These are phyloP conservation scores for Gastrophysa polygoni DNA, from an alignment of 2,888 invertebrate species.

Conservation along the genomic window DNA sequence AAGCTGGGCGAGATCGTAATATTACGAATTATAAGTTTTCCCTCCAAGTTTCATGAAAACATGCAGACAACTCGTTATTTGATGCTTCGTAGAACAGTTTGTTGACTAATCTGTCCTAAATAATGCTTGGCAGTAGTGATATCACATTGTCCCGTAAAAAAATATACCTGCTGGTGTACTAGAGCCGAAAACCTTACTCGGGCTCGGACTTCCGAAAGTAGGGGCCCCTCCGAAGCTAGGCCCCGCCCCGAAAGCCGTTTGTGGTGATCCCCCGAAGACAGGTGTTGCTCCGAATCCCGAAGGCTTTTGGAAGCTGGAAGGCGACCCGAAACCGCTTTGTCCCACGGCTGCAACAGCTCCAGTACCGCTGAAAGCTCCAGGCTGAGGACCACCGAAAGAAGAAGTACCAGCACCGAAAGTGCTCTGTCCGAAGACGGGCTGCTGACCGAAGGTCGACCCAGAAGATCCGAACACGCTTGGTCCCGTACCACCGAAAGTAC, in stretches of 20 bases:
- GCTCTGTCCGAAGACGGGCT: constrained; percentile 48
- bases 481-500: constrained; percentile 27
- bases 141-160: too few relatives aligned
- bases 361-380: constrained; percentile 51
- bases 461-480: constrained; percentile 35
- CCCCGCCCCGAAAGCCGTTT: constrained; percentile 57
- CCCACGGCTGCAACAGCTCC: constrained; percentile 50
- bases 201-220: constrained; percentile 50
- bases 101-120: too few relatives aligned
- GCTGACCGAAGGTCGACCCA: constrained; percentile 37
- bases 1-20: too few relatives aligned
- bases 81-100: too few relatives aligned
- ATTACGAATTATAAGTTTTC: too few relatives aligned
- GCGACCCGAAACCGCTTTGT: constrained; percentile 57
- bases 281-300: constrained; percentile 50
- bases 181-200: constrained; percentile 55
- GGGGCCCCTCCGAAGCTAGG: constrained; percentile 60
- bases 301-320: constrained; percentile 48
- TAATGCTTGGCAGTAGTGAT: too few relatives aligned
- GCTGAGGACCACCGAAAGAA: constrained; percentile 39
- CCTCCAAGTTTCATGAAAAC: too few relatives aligned
- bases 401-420: constrained; percentile 36
- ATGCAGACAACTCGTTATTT: too few relatives aligned
- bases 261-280: constrained; percentile 54
- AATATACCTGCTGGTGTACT: constrained; percentile 31